Conservation (phyloP, 2,797 vertebrate genomes). For the Platyrinchus mystaceus region DNA sequence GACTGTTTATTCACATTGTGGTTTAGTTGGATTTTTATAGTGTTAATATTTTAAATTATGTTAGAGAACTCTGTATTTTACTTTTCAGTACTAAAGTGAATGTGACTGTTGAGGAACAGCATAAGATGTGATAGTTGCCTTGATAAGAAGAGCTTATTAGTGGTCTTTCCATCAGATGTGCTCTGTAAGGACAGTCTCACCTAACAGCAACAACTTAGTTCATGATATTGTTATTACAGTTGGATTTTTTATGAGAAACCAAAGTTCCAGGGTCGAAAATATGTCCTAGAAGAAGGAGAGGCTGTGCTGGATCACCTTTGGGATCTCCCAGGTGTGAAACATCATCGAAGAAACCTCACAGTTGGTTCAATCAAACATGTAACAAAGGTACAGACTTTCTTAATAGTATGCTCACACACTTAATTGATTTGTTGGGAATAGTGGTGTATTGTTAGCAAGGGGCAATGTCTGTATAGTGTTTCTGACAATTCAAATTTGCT, state of each 20-base stretch:
- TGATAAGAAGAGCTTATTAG: neutral
- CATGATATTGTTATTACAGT: constrained; percentile 68
- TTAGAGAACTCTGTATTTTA: neutral
- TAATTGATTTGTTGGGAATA: neutral
- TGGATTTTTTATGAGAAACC: constrained; percentile 87
- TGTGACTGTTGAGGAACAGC: neutral
- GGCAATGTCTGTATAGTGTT: neutral
- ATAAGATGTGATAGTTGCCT: neutral
- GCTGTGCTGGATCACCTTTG: constrained; percentile 74
- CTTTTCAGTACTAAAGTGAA: neutral
- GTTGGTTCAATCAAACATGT: constrained; percentile 82
- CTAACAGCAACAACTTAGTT: neutral
- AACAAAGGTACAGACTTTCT: constrained; percentile 76
- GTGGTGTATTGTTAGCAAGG: neutral
- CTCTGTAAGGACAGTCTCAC: neutral
- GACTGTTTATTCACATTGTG: neutral
- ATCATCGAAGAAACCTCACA: constrained; percentile 51
- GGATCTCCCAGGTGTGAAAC: constrained; percentile 59
- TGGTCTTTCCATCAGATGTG: neutral
- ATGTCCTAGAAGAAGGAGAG: constrained; percentile 85
- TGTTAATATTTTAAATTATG: neutral
- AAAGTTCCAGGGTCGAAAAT: constrained; percentile 79
- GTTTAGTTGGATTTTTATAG: neutral
- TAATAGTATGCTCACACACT: neutral
- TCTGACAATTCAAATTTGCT: neutral